phyloP scores from a whole-genome alignment of 2,888 invertebrate genomes.

The Cheilosia grossa region DNA sequence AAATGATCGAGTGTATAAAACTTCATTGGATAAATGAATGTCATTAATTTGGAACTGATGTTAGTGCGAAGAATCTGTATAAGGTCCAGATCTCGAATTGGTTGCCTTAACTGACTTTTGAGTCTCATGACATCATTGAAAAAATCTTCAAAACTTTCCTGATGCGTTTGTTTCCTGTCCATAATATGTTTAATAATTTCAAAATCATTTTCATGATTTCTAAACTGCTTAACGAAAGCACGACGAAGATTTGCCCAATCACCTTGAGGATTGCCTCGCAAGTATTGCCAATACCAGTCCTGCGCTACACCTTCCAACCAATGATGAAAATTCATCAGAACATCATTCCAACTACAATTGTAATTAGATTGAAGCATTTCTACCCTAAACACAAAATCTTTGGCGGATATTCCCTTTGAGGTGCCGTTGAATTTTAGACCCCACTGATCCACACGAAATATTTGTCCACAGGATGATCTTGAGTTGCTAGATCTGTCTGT shows the following conservation, averaged over 20 bases:
- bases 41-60: neutral
- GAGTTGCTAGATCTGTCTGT: neutral
- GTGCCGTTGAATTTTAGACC: slow-evolving; percentile 15
- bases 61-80: slow-evolving; percentile 35
- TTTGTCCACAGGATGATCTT: neutral
- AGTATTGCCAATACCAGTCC: slow-evolving; percentile 52
- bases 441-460: slow-evolving; percentile 1
- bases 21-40: slow-evolving; percentile 1
- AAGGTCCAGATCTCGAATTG: slow-evolving; percentile 20
- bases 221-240: neutral
- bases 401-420: slow-evolving; percentile 21
- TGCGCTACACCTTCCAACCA: slow-evolving; percentile 33
- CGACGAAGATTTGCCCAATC: slow-evolving; percentile 24
- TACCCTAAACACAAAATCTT: slow-evolving; percentile 55
- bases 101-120: slow-evolving; percentile 16
- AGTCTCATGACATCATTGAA: slow-evolving; percentile 16
- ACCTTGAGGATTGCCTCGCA: slow-evolving; percentile 1
- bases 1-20: neutral
- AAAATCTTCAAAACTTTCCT: slow-evolving; percentile 56
- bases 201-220: slow-evolving; percentile 1
- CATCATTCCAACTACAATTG: slow-evolving; percentile 30
- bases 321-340: slow-evolving; percentile 38
- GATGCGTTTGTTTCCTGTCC: slow-evolving; percentile 34
- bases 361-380: slow-evolving; percentile 32
- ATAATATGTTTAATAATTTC: neutral